A percentile compares a stretch with the other conserved stretches of the same genome.
These are phyloP conservation scores for Triops cancriformis DNA, from an alignment of 1,140 invertebrate species.

Conservation along the genomic window DNA sequence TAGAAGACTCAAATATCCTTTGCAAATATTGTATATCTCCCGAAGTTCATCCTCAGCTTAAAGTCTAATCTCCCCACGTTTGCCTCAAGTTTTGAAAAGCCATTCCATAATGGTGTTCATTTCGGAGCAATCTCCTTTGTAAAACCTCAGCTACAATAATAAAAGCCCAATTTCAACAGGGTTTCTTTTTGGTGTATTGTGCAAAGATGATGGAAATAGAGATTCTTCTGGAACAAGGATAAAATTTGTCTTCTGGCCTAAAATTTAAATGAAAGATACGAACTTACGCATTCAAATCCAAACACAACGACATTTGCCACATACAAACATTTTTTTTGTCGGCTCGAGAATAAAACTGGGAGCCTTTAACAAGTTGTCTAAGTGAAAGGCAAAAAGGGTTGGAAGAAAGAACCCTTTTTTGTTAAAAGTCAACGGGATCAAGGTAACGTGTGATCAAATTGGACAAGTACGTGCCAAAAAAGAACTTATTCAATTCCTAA, in stretches of 20 bases:
- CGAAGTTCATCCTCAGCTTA: neutral
- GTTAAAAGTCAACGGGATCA: neutral
- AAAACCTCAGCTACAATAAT: neutral
- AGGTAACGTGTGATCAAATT: neutral
- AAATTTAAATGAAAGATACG: neutral
- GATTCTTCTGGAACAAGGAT: neutral
- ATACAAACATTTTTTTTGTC: neutral
- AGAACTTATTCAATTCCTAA: neutral
- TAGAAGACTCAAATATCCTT: neutral
- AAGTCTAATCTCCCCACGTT: neutral
- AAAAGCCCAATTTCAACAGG: neutral
- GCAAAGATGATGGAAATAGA: constrained; percentile 14
- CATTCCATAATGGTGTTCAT: neutral
- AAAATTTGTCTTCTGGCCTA: neutral
- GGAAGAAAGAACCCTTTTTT: constrained; percentile 1
- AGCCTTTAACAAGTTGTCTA: neutral
- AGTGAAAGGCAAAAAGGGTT: constrained; percentile 10
- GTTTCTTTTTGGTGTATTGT: neutral
- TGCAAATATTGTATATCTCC: constrained; percentile 3
- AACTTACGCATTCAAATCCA: neutral
- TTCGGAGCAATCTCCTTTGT: neutral
- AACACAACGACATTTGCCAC: neutral
- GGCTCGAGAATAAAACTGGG: neutral
- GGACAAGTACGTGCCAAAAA: neutral
- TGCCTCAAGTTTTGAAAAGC: neutral